These are phyloP conservation scores for Acropternis orthonyx DNA, from an alignment of 2,797 vertebrate species.

Conservation along the genomic window DNA sequence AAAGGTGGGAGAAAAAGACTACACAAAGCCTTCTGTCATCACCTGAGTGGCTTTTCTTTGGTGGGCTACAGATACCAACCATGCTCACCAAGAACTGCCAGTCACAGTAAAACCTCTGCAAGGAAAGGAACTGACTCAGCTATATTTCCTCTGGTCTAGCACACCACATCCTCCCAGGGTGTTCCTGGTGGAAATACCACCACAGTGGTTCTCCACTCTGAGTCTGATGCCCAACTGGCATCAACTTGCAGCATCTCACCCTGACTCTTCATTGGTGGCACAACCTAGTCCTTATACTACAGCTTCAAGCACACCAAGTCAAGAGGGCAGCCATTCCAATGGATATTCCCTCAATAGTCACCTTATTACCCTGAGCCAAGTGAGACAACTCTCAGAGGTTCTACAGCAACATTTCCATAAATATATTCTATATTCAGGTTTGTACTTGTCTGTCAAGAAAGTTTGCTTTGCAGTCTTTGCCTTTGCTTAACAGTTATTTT, in stretches of 20 bases:
- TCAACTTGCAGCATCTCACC: neutral
- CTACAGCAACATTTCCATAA: neutral
- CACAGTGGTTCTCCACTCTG: neutral
- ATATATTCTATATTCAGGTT: neutral
- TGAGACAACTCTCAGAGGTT: neutral
- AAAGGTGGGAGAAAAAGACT: neutral
- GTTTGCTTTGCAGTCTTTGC: neutral
- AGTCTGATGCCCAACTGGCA: neutral
- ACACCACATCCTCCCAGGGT: neutral
- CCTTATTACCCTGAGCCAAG: neutral
- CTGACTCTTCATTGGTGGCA: neutral
- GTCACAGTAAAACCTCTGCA: neutral
- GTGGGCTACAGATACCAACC: neutral
- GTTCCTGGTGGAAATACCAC: neutral
- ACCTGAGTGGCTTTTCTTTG: neutral
- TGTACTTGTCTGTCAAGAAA: neutral
- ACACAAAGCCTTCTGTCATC: neutral
- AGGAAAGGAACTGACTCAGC: neutral
- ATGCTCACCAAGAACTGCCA: neutral
- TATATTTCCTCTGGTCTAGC: neutral
- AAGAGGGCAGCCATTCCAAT: neutral
- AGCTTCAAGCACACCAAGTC: neutral
- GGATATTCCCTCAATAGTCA: neutral
- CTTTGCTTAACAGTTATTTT: neutral
- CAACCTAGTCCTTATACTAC: rapidly evolving